Base-by-base conservation (phyloP, 2,888 invertebrate species). In the Polietes domitor region DNA sequence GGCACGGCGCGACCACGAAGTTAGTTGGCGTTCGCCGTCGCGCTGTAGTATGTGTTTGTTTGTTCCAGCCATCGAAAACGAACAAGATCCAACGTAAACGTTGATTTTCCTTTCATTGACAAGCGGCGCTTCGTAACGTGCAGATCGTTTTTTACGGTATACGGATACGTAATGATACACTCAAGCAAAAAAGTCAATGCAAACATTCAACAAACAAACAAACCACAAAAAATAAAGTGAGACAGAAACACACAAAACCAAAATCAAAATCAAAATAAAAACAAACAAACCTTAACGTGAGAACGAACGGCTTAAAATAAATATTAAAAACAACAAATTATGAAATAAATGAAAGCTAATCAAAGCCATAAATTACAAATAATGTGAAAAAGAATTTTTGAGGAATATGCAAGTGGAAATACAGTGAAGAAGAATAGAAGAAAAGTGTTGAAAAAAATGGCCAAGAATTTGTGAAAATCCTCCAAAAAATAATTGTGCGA, bases 61-160 rank as follows among this genome's bases (percentile, higher is more conserved):
- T 65, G 77, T 86, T 87, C 87, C 85, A 88, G 79, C 76, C 79
- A 65, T 19, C 68, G 75, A 82, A 82, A 85, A 87, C 89, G 87
- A 90, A 91, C 91, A 91, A 91, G 91, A 91, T 91, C 91, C 91
- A 90, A 87, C 85, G 90, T 88, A 84, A 89, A 88, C 88, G 89
- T 89, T 89, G 90, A 90, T 91, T 91, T 91, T 91, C 91, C 91
- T 91, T 91, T 91, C 91, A 91, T 91, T 91, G 88, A 89, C 89
- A 88, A 89, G 89, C 87, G 88, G 89, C 88, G 88, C 89, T 88
- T 91, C 90, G 89, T 88, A 87, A 87, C 87, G 90, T 88, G 85
- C 88, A 88, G 90, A 90, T 91, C 91, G 89, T 89, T 89, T 88
- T 87, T 86, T 85, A 58, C 78, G 81, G 70, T 24, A 80, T 26